Evolutionary conservation across 53 echinoderm and acorn worm genomes (phyloP), one percentile per base, ranked within the genome.

Genomic region (Actinopyga echinites): DNA sequence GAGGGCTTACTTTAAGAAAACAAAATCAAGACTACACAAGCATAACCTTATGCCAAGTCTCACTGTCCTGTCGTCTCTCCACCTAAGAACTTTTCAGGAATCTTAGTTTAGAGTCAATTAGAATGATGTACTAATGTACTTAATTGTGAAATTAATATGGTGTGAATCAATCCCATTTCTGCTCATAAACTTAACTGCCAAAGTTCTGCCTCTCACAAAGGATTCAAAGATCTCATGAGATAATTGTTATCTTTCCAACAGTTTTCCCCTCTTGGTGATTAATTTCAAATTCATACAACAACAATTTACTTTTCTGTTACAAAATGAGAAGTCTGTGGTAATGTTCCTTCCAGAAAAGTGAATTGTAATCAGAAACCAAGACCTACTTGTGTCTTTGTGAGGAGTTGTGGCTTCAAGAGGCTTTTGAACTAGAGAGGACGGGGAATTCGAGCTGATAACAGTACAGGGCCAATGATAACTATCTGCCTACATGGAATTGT

Each of bases 251-350:
- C 40, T 44, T 44, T 69, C 69, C 22, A 35, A 35, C 40, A 69
- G 42, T 69, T 69, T 69, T 69, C 69, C 69, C n/a, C 40, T 40
- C 69, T 69, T 69, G 43, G 53, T 30, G 77, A 77, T 77, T 77
- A 77, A 77, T 77, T 77, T 77, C 77, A 56, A 31, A 77, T 77
- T 77, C 77, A 77, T 77, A 77, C 31, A 55, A 77, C 56, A 77
- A 77, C 77, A 45, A 54, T 77, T 77, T 77, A 53, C 54, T 54
- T 77, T 77, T 77, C 77, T 49, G 20, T 77, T 54, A 33, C 54
- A 26, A 55, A 77, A 44, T 71, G 71, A 23, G 42, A 44, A 40
- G 71, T 71, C 71, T 25, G 9, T 71, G 26, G 71, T 24, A 40
- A 71, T 44, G 19, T 71, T 32, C 38, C 32, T 38, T 24, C 42